Conservation (phyloP, 2,888 invertebrate genomes). For the Deroplatys truncata region DNA sequence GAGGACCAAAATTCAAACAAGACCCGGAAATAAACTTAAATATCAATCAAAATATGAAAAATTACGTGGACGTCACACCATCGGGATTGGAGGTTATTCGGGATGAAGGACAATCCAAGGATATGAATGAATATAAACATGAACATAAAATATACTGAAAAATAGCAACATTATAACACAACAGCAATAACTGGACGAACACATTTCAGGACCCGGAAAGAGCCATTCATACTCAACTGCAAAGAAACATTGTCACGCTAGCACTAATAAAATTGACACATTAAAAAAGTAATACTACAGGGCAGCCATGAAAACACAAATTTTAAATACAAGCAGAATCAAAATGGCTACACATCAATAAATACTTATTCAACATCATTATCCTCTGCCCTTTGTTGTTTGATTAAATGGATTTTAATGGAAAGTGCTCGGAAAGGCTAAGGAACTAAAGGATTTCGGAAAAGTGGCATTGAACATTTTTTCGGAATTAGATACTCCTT, state of each 20-base stretch:
- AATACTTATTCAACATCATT: neutral
- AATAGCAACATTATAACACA: neutral
- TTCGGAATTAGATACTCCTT: no score
- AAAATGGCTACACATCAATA: neutral
- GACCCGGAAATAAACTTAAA: neutral
- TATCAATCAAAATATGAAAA: neutral
- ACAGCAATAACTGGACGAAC: neutral
- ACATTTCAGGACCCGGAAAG: neutral
- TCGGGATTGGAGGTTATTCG: neutral
- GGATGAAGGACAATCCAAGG: neutral
- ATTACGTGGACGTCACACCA: neutral
- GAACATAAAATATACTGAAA: neutral
- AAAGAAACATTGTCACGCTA: neutral
- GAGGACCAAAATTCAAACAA: neutral
- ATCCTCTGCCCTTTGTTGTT: neutral
- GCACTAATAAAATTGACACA: neutral
- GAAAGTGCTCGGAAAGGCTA: neutral
- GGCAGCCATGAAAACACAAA: neutral
- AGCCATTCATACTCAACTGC: neutral
- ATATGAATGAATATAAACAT: neutral
- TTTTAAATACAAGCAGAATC: neutral
- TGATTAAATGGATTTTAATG: neutral
- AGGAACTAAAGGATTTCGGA: neutral
- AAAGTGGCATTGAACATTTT: neutral
- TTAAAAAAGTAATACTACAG: neutral